Percentiles rank a stretch among this genome's conserved stretches.
phyloP scores from a whole-genome alignment of 1,140 invertebrate species.

The Pygmarrhopalites habei region DNA sequence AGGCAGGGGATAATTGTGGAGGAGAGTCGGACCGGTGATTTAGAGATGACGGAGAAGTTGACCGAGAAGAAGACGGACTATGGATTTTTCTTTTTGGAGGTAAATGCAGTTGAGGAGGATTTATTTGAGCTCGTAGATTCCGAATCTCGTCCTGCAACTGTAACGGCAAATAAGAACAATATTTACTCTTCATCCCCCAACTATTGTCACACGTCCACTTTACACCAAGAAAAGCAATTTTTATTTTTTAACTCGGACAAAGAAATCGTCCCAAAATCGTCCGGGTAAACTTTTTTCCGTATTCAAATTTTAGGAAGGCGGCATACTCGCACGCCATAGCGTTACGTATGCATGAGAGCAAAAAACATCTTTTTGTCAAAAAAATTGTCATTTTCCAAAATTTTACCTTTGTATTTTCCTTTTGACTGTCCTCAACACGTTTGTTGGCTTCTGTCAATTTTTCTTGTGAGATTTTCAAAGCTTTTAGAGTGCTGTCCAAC shows the following conservation, averaged over 20 bases:
- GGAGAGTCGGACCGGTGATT: slow-evolving; percentile 2
- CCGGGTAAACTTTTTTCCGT: too few species aligned
- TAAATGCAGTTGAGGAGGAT: not conserved
- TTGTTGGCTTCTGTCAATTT: not conserved
- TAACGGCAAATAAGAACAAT: too few species aligned
- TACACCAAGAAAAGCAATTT: too few species aligned
- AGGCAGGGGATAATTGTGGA: slow-evolving; percentile 8
- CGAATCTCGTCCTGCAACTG: slow-evolving; percentile 12
- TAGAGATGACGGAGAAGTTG: not conserved
- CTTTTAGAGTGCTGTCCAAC: not conserved
- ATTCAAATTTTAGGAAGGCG: too few species aligned
- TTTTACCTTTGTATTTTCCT: not conserved
- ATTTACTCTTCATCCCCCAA: too few species aligned
- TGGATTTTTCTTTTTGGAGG: not conserved
- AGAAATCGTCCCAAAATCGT: too few species aligned
- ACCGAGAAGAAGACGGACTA: not conserved
- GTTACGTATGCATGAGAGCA: too few species aligned
- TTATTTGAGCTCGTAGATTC: not conserved
- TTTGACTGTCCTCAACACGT: not conserved
- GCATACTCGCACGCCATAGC: too few species aligned
- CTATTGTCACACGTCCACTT: too few species aligned
- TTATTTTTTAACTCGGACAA: too few species aligned
- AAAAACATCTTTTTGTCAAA: too few species aligned
- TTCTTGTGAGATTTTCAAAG: not conserved
- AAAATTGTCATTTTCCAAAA: not conserved